These are phyloP conservation scores for Mus spretus DNA, from an alignment of 2,797 vertebrate species.

Conservation along the genomic window DNA sequence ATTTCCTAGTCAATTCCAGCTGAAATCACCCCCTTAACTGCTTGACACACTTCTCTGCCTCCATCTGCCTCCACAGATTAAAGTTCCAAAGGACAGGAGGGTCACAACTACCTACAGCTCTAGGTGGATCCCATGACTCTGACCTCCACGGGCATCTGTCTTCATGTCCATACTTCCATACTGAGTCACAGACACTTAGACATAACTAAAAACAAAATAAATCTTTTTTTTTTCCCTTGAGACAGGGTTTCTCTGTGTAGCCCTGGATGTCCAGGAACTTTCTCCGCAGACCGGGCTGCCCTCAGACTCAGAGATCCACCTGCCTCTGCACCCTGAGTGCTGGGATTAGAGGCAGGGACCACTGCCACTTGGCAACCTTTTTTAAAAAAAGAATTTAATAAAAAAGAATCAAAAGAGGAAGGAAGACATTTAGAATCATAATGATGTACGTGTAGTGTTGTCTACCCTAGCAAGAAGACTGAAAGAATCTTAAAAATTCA, in stretches of 20 bases:
- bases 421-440: not conserved
- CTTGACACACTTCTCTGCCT: not conserved
- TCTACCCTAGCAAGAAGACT: not conserved
- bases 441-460: not conserved
- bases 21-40: no score
- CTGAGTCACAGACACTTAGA: not conserved
- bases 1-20: not conserved
- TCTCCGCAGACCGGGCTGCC: not conserved
- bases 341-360: not conserved
- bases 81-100: not conserved
- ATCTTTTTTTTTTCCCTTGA: not conserved
- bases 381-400: not conserved
- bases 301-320: not conserved
- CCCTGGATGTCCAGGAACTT: not conserved
- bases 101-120: not conserved
- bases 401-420: conserved; percentile 1
- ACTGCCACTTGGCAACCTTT: no score
- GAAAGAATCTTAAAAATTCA: not conserved
- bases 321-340: not conserved
- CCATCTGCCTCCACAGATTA: not conserved
- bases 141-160: not conserved
- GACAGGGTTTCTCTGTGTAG: not conserved
- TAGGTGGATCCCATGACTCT: not conserved
- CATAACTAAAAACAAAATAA: not conserved
- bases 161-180: not conserved